A percentile compares a stretch with the other conserved stretches of the same genome.
Evolutionary conservation across 2,113 vertebrate species (phyloP).

Genomic region (Parotia lawesii): DNA sequence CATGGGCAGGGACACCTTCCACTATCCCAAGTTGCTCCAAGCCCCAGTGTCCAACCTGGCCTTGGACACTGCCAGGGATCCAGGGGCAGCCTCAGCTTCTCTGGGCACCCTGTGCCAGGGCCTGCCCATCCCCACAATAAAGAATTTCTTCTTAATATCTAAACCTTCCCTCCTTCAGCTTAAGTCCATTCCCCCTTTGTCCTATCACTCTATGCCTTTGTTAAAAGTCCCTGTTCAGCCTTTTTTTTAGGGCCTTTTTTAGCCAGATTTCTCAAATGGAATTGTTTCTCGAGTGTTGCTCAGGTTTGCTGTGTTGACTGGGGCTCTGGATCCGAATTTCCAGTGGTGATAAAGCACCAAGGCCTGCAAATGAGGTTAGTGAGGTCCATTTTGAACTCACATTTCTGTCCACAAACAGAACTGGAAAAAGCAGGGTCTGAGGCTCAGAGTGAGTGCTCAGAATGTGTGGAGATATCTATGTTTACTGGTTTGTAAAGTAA

Average conservation of each 20-base stretch:
- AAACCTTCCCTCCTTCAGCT: neutral
- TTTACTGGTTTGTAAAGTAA: neutral
- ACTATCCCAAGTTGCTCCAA: fast-evolving
- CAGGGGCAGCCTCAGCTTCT: neutral
- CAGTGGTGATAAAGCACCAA: neutral
- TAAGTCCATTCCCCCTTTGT: neutral
- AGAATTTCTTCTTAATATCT: neutral
- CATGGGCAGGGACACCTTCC: neutral
- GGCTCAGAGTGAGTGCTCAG: neutral
- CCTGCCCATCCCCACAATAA: fast-evolving
- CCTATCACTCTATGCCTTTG: neutral
- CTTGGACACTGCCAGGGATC: fast-evolving
- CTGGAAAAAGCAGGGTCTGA: neutral
- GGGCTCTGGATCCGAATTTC: neutral
- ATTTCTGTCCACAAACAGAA: neutral
- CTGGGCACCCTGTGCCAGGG: neutral
- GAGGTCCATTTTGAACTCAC: neutral
- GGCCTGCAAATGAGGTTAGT: neutral
- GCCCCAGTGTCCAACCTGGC: fast-evolving
- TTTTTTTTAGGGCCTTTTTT: neutral
- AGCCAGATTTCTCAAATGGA: neutral
- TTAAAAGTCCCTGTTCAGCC: neutral
- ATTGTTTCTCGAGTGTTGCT: neutral
- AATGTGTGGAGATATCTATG: neutral
- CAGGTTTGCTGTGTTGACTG: neutral